Evolutionary conservation across 2,888 invertebrate species (phyloP).

Genomic region (Dolichopus griseipennis): DNA sequence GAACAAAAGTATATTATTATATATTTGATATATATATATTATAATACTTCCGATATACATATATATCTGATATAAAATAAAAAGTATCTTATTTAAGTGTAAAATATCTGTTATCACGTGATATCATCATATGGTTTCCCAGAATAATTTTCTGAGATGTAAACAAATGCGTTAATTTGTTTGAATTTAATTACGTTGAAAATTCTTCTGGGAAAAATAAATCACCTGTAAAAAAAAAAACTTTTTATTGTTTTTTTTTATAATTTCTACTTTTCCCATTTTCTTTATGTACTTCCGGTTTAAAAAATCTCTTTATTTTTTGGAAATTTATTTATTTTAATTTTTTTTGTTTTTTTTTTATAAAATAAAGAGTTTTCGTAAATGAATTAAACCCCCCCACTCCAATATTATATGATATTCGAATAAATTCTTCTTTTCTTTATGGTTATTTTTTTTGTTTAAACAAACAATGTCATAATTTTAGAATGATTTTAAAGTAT

Average conservation of each 20-base stretch:
- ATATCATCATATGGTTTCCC: neutral
- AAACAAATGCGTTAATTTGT: slow-evolving; percentile 26
- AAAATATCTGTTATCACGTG: neutral
- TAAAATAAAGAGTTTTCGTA: neutral
- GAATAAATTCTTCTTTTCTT: neutral
- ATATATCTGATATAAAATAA: neutral
- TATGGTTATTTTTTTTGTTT: neutral
- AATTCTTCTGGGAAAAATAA: slow-evolving; percentile 27
- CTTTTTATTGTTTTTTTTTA: neutral
- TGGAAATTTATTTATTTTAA: neutral
- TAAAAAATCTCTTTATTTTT: neutral
- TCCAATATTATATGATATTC: neutral
- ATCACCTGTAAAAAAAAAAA: slow-evolving; percentile 20
- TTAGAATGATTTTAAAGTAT: slow-evolving; percentile 1
- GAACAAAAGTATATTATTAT: too few species aligned
- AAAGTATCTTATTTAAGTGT: neutral
- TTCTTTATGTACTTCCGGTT: neutral
- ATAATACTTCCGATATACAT: neutral
- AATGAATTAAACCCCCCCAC: neutral
- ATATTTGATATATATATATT: too few species aligned
- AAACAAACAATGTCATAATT: neutral
- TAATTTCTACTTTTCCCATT: neutral
- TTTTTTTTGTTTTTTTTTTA: neutral
- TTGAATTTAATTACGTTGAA: slow-evolving; percentile 27
- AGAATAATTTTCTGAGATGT: slow-evolving; percentile 13